phyloP scores from a whole-genome alignment of 2,113 vertebrate species.

The Syngnathus floridae region DNA sequence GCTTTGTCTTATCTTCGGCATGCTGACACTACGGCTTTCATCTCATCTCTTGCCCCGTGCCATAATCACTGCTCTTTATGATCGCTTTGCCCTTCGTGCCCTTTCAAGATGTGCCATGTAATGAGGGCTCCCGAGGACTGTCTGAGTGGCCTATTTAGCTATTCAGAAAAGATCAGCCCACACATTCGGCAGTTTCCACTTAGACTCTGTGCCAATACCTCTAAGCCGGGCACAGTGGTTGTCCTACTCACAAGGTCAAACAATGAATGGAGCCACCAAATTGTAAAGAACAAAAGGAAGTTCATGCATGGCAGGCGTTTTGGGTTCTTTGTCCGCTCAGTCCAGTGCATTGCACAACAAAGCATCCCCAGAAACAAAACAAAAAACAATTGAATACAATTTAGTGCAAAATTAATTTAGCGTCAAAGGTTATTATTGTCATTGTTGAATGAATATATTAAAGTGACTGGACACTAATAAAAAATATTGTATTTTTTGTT shows the following conservation, averaged over 20 bases:
- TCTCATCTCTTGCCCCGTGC: slow-evolving; percentile 57
- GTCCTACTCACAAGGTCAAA: slow-evolving; percentile 54
- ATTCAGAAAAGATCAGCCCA: slow-evolving; percentile 62
- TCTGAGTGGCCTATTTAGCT: slow-evolving; percentile 64
- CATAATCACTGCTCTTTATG: slow-evolving; percentile 74
- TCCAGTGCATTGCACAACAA: neutral
- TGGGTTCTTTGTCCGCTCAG: neutral
- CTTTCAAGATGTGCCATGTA: slow-evolving; percentile 69
- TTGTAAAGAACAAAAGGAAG: neutral
- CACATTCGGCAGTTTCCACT: slow-evolving; percentile 48
- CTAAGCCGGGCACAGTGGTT: slow-evolving; percentile 39
- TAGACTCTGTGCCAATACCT: slow-evolving; percentile 37
- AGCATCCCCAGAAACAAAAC: neutral
- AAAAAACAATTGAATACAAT: neutral
- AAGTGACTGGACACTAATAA: too few species aligned
- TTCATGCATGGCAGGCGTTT: neutral
- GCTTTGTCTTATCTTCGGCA: slow-evolving; percentile 41
- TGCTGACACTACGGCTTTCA: slow-evolving; percentile 64
- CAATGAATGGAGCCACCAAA: slow-evolving; percentile 8
- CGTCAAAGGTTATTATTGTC: too few species aligned
- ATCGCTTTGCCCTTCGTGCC: slow-evolving; percentile 69
- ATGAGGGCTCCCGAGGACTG: slow-evolving; percentile 67
- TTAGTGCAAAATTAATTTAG: too few species aligned
- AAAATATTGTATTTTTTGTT: too few species aligned
- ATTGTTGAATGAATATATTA: too few species aligned